A percentile compares a stretch with the other conserved stretches of the same genome.
These are phyloP conservation scores for Brachyhypopomus gauderio DNA, from an alignment of 2,113 vertebrate species.

Conservation along the genomic window DNA sequence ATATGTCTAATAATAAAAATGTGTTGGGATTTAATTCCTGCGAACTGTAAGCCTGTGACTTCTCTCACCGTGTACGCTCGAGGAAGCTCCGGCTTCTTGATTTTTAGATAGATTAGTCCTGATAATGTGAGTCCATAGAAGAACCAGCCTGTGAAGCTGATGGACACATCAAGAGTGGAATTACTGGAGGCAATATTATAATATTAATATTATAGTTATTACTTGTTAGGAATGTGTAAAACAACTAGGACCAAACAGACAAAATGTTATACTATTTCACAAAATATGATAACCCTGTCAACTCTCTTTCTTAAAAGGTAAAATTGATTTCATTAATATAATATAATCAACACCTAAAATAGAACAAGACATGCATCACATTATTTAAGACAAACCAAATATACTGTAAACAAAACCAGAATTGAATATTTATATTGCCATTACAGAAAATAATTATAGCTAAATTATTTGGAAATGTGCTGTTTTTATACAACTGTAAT, in stretches of 20 bases:
- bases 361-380: neutral
- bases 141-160: slow-evolving; percentile 87
- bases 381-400: neutral
- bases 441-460: neutral
- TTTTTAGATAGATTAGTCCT: slow-evolving; percentile 85
- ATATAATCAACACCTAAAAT: too few species aligned
- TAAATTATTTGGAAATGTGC: neutral
- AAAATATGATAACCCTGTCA: too few species aligned
- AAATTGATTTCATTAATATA: neutral
- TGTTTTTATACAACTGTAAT: neutral
- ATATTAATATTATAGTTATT: neutral
- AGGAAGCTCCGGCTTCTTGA: slow-evolving; percentile 83
- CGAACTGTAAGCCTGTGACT: neutral
- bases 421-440: neutral
- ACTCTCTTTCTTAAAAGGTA: neutral
- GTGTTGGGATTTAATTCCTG: too few species aligned
- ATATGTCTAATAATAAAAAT: too few species aligned
- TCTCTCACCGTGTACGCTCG: slow-evolving; percentile 79
- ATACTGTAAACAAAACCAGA: neutral
- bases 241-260: neutral
- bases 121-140: slow-evolving; percentile 82
- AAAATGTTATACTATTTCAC: neutral
- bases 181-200: neutral
- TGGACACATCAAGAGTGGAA: slow-evolving; percentile 15
- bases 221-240: neutral